Evolutionary conservation across 2,113 vertebrate genomes (phyloP), one percentile per base, ranked within the genome.

Genomic region (Chrysochloris asiatica): DNA sequence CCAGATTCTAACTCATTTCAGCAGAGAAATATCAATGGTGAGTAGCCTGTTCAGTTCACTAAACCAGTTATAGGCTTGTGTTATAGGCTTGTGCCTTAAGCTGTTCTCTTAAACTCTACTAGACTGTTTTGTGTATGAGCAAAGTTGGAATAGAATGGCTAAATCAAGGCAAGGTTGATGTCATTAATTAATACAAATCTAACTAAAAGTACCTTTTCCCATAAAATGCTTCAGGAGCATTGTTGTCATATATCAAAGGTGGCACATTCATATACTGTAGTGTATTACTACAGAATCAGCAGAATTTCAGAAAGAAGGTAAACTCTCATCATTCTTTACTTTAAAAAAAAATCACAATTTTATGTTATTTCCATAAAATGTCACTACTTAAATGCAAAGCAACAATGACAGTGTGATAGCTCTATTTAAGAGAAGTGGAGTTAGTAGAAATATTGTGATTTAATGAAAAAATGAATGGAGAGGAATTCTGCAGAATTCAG

Each of bases 241-340:
- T 90, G 43, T 88, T 93, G 92, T 54, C 17, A 19, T 77, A 38
- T 69, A 59, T 72, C 48, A 78, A 77, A 33, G 22, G 54, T n/a
- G 56, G 38, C 33, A 43, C 13, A n/a, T 36, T 22, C 3, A 30
- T 61, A 33, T 54, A n/a, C 13, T 75, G 82, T 24, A 33, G 24
- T 71, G 36, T 59, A 82, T 89, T 90, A 56, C 84, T 93, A 86
- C 12, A 28, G 36, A 77, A 79, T 80, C 50, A 56, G 28, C 43
- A 91, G 16, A 3, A 19, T 79, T 82, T 95, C 24, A 88, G 47
- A 78, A 79, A 90, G 33, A 88, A 83, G 56, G 22, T 19, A 92
- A 81, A 19, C 26, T 77, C 81, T 87, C 28, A 33, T 76, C 8
- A n/a, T 22, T 52, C 24, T 72, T 69, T 67, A 30, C 30, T 75